A percentile compares a stretch with the other conserved stretches of the same genome.
These are phyloP conservation scores for Tamias sibiricus DNA, from an alignment of 2,113 vertebrate species.

Conservation along the genomic window DNA sequence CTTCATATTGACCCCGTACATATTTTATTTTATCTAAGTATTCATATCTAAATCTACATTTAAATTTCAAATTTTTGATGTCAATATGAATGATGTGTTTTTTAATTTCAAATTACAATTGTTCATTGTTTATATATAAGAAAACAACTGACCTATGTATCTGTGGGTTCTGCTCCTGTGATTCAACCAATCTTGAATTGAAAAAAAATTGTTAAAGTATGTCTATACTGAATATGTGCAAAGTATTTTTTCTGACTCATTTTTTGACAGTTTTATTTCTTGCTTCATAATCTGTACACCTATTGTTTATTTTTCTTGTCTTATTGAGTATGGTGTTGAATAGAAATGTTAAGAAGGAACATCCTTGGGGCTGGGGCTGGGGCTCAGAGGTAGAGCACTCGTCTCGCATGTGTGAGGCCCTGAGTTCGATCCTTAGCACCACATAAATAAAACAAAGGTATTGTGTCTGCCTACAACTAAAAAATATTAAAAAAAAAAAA, in stretches of 20 bases:
- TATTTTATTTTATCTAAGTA: background rate
- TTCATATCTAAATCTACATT: background rate
- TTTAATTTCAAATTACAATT: conserved; percentile 2
- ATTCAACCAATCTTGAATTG: background rate
- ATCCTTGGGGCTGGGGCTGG: too few relatives aligned
- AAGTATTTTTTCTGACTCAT: background rate
- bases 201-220: background rate
- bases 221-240: background rate
- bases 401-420: too few relatives aligned
- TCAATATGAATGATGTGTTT: background rate
- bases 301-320: background rate
- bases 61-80: background rate
- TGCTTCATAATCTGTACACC: background rate
- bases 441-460: too few relatives aligned
- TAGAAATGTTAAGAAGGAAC: background rate
- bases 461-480: too few relatives aligned
- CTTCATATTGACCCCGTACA: background rate
- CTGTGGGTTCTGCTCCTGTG: too few relatives aligned
- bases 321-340: background rate
- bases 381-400: too few relatives aligned
- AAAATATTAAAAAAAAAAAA: too few relatives aligned
- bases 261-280: background rate
- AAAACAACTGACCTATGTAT: background rate
- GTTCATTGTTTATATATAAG: background rate
- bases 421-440: too few relatives aligned